phyloP scores from a whole-genome alignment of 2,888 invertebrate species.

The Macrophya annulata region DNA sequence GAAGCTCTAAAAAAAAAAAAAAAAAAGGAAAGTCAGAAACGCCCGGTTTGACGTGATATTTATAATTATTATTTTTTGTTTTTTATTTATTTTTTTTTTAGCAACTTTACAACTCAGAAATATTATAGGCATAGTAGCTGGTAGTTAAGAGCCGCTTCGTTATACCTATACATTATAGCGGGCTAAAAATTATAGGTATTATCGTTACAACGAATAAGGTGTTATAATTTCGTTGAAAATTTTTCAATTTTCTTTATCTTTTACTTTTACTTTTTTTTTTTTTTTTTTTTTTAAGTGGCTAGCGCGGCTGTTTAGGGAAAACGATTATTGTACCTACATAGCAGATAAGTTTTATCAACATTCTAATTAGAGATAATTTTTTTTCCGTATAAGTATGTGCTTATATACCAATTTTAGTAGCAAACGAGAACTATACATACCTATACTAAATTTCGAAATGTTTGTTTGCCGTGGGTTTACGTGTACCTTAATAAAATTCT shows the following conservation, averaged over 20 bases:
- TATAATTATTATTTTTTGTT: background rate
- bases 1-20: background rate
- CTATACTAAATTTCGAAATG: slow-evolving; percentile 1
- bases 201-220: background rate
- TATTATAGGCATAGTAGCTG: background rate
- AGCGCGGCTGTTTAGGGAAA: background rate
- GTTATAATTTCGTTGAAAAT: slow-evolving; percentile 1
- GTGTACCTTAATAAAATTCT: background rate
- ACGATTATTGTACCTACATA: slow-evolving; percentile 18
- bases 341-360: background rate
- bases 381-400: background rate
- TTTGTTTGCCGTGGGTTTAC: background rate
- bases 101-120: background rate
- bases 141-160: background rate
- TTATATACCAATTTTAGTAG: background rate
- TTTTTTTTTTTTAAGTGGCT: too few species aligned
- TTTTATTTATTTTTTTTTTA: background rate
- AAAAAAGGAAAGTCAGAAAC: background rate
- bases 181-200: background rate
- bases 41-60: background rate
- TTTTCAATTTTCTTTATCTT: background rate
- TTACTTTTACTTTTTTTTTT: background rate
- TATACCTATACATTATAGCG: background rate
- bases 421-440: background rate
- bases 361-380: slow-evolving; percentile 21